Conservation (phyloP, 2,113 vertebrate genomes). For the Nipponia nippon region DNA sequence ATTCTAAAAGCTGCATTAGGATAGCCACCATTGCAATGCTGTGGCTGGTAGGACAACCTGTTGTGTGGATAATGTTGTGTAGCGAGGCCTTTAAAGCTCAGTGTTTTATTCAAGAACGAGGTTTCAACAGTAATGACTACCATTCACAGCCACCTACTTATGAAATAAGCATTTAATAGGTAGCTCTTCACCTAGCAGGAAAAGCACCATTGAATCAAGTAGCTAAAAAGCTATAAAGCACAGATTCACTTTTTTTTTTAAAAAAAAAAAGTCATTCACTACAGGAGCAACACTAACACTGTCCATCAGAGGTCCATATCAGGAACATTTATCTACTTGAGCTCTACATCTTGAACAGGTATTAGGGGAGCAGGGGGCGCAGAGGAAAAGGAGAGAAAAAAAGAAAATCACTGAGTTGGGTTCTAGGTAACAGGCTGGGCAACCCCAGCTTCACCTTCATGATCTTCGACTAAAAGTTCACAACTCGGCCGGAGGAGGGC, state of each 20-base stretch:
- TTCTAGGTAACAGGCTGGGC: rapidly evolving
- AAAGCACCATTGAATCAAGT: not conserved
- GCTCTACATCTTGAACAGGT: not conserved
- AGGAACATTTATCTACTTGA: not conserved
- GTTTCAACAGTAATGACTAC: too few species aligned
- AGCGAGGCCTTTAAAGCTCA: not conserved
- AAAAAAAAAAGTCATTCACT: not conserved
- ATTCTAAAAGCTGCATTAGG: not conserved
- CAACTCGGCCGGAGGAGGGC: not conserved
- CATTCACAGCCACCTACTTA: not conserved
- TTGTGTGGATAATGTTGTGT: rapidly evolving
- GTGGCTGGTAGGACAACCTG: too few species aligned
- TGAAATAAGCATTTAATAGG: rapidly evolving
- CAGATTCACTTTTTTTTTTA: not conserved
- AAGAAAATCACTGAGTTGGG: rapidly evolving
- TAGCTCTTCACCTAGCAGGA: not conserved
- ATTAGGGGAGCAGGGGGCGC: too few species aligned
- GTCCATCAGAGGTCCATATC: not conserved
- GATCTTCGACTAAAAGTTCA: rapidly evolving
- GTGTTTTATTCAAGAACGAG: not conserved
- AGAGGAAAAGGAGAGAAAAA: rapidly evolving
- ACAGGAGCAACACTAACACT: not conserved
- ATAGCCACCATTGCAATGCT: rapidly evolving
- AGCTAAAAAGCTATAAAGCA: not conserved
- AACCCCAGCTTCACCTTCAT: not conserved